Evolutionary conservation across 2,888 invertebrate species (phyloP), one percentile per base, ranked within the genome.

Genomic region (Cheilosia variabilis): DNA sequence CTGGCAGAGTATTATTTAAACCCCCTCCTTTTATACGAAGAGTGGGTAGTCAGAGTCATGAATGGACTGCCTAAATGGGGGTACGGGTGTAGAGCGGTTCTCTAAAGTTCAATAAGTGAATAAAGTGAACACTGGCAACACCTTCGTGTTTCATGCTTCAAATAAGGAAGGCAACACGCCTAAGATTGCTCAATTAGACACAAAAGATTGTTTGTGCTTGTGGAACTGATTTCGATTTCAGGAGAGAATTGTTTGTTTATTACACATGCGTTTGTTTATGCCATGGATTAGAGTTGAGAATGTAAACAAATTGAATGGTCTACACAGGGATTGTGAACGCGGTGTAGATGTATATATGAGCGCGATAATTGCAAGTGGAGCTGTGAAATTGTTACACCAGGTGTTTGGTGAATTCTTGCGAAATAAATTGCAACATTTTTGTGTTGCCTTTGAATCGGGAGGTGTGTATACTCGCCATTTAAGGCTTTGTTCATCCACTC

Each of bases 131-230:
- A 27, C 24, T 47, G 45, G 2, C 9, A 52, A 27, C 58, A 50
- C 37, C 71, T 71, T 15, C 47, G 22, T 69, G 47, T 6, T 69
- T 10, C 7, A 15, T 24, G 6, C 53, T 31, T 55, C 31, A 55
- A 17, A 53, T 65, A 43, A 37, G 37, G 62, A 41, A 24, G 63
- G 63, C 19, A 41, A n/a, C 41, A 13, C 41, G 58, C 43, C 24
- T 53, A 24, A 22, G 63, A 73, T 73, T 73, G 75, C 58, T 58
- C 65, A 75, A 75, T 75, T 66, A 75, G 34, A 43, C 22, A 47
- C 13, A 10, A 37, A 2, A 15, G 62, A 17, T 31, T 31, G 57
- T 52, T 65, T 65, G 6, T 63, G 19, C 17, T 52, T 43, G 22
- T 24, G 58, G 52, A 47, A 58, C 10, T 15, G 45, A 45, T 34